Evolutionary conservation across 2,888 invertebrate species (phyloP).

Genomic region (Pyralis farinalis): DNA sequence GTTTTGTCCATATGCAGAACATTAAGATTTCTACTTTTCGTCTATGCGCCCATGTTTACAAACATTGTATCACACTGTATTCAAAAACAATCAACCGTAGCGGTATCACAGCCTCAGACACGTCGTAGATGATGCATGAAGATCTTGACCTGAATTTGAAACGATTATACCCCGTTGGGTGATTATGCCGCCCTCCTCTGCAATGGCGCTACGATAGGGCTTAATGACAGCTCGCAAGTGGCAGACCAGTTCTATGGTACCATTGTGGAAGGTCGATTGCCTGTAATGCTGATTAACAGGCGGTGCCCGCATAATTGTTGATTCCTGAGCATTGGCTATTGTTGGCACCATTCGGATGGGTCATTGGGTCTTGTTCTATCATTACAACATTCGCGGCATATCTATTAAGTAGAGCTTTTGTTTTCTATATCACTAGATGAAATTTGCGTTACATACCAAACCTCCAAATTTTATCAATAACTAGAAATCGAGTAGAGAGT

Average conservation of each 20-base stretch:
- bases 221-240: neutral
- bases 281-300: conserved; percentile 1
- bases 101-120: conserved; percentile 1
- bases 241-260: neutral
- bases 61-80: neutral
- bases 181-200: conserved; percentile 17
- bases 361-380: neutral
- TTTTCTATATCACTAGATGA: too few species aligned
- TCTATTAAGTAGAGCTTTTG: too few species aligned
- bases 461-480: too few species aligned
- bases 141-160: conserved; percentile 27
- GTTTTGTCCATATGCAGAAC: too few species aligned
- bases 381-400: neutral
- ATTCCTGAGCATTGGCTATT: conserved; percentile 4
- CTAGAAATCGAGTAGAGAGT: too few species aligned
- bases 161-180: conserved; percentile 20
- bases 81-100: conserved; percentile 10
- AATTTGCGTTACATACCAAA: too few species aligned
- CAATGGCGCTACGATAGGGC: conserved; percentile 1
- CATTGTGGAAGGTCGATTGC: conserved; percentile 3
- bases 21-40: too few species aligned
- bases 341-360: neutral
- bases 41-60: neutral
- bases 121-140: conserved; percentile 15
- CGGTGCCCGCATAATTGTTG: conserved; percentile 6